A percentile compares a stretch with the other conserved stretches of the same genome.
These are phyloP conservation scores for Synanthedon andrenaeformis DNA, from an alignment of 2,888 invertebrate genomes.

Conservation along the genomic window DNA sequence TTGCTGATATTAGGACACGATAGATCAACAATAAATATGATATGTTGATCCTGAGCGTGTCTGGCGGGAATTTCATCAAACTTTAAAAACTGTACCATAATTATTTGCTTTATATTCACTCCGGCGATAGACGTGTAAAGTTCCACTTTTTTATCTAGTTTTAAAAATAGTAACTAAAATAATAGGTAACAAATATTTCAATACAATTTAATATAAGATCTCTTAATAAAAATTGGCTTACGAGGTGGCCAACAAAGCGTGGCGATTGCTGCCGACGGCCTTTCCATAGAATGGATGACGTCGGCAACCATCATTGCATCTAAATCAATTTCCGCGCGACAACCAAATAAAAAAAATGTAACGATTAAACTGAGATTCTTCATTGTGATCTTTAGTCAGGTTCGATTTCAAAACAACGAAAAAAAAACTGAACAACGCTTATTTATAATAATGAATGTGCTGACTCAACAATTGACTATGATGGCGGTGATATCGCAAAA, in stretches of 20 bases:
- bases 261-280: constrained; percentile 32
- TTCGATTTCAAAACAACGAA: not conserved
- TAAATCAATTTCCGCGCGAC: constrained; percentile 16
- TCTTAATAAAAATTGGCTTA: constrained; percentile 18
- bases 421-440: not conserved
- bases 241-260: constrained; percentile 37
- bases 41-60: constrained; percentile 28
- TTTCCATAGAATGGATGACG: constrained; percentile 28
- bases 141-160: constrained; percentile 32
- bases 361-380: constrained; percentile 1
- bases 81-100: constrained; percentile 27
- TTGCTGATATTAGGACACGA: constrained; percentile 27
- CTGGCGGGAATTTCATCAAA: constrained; percentile 15
- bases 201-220: not conserved
- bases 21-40: constrained; percentile 39
- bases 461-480: not conserved
- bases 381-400: not conserved
- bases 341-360: constrained; percentile 6
- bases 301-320: constrained; percentile 28
- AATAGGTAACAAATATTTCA: not conserved
- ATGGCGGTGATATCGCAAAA: constrained; percentile 4
- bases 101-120: constrained; percentile 18
- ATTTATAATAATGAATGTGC: not conserved
- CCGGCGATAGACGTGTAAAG: constrained; percentile 25
- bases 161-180: constrained; percentile 3